Evolutionary conservation across 2,797 vertebrate genomes (phyloP), one percentile per base, ranked within the genome.

Genomic region (Allobates femoralis): DNA sequence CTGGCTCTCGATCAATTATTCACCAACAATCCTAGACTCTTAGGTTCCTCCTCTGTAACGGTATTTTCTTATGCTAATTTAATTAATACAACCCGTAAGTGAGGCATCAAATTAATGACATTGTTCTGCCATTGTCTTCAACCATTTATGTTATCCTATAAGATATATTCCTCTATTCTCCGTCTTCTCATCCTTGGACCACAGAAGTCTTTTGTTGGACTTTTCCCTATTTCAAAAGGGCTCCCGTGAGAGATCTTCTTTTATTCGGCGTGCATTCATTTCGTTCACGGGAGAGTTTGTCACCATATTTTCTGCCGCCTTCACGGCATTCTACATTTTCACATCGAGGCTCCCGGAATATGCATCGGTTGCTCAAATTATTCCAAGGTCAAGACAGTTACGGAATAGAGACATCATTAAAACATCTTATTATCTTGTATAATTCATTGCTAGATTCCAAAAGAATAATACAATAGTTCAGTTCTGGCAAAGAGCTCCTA

Each of bases 311-410:
- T 71, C 51, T 55, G n/a, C 32, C 74, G 81, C 34, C 58, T 56
- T 82, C 21, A 82, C 71, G 56, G 73, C 15, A 74, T 66, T 64
- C 58, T 75, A 64, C n/a, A 77, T 77, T 77, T 74, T 51, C 21
- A 23, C 34, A 84, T 19, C 26, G 83, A 77, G 4, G 28, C 55
- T n/a, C 37, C 15, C 5, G 15, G 46, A 64, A 53, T 64, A 32
- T 50, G 41, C 58, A 66, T 75, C 37, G 14, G n/a, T 56, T 21
- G 19, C 21, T 74, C 53, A 67, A 74, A 78, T 51, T 26, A 53
- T 51, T 34, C 46, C 85, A 81, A 82, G 79, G 79, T 86, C 79
- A 77, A 28, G 60, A 55, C 80, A 86, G 85, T 21, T 77, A 56
- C 37, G 41, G 32, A 69, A 66, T 66, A 62, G 50, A 66, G 53